Evolutionary conservation across 2,888 invertebrate genomes (phyloP).

Genomic region (Xanthorhoe spadicearia): DNA sequence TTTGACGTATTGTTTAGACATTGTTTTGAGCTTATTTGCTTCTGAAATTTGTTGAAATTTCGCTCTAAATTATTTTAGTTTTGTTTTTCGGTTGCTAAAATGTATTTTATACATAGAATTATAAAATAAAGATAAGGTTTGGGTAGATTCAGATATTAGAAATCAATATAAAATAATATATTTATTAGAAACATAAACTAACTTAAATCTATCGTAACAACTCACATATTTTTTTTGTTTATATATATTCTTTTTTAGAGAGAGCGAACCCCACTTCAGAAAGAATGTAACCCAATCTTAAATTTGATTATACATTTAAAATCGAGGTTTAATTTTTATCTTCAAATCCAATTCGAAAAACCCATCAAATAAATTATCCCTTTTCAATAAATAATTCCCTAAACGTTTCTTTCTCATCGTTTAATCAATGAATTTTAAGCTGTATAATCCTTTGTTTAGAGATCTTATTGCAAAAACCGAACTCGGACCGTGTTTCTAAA

Average conservation of each 20-base stretch:
- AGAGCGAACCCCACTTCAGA: no score
- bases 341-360: slow-evolving; percentile 3
- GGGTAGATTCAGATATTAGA: no score
- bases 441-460: slow-evolving; percentile 19
- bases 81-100: background rate
- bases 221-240: no score
- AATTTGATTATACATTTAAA: no score
- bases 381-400: slow-evolving; percentile 5
- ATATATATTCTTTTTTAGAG: no score
- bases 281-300: no score
- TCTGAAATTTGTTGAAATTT: background rate
- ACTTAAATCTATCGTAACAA: no score
- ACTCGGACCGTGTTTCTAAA: slow-evolving; percentile 15
- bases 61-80: background rate
- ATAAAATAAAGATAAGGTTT: no score
- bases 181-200: no score
- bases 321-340: background rate
- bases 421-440: slow-evolving; percentile 17
- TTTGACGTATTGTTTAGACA: slow-evolving; percentile 13
- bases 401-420: slow-evolving; percentile 13
- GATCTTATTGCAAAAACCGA: slow-evolving; percentile 20
- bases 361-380: slow-evolving; percentile 9
- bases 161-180: no score
- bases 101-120: background rate
- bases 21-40: slow-evolving; percentile 1